Percentiles rank a stretch among this genome's conserved stretches.
Evolutionary conservation across 2,797 vertebrate genomes (phyloP).

Genomic region (Sciurus carolinensis): DNA sequence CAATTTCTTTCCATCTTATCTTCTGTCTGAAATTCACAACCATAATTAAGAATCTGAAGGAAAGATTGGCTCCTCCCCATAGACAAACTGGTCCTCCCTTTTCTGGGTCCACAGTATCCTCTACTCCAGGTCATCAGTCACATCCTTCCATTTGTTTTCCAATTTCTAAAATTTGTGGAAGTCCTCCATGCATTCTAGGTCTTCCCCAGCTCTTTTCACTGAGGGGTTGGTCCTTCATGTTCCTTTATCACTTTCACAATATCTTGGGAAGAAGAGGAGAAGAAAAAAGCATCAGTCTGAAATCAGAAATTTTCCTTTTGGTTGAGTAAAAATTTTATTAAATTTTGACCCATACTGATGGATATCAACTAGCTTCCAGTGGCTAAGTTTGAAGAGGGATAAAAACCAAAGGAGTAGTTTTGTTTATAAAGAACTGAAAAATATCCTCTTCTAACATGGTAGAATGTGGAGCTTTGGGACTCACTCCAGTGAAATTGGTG

Average conservation of each 20-base stretch:
- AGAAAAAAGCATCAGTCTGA: background rate
- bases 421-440: background rate
- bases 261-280: background rate
- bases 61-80: background rate
- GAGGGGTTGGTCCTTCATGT: background rate
- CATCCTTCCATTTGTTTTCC: background rate
- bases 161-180: background rate
- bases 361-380: background rate
- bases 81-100: background rate
- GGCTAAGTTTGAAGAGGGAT: too few relatives aligned
- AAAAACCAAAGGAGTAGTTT: background rate
- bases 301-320: background rate
- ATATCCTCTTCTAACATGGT: background rate
- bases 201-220: background rate
- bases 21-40: background rate
- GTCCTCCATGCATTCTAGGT: too few relatives aligned
- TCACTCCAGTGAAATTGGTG: background rate
- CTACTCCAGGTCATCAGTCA: background rate
- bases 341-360: background rate
- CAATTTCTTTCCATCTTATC: background rate
- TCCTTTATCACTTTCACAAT: background rate
- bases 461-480: background rate
- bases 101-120: background rate
- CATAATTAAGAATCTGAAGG: background rate
- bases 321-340: background rate